A percentile compares a stretch with the other conserved stretches of the same genome.
These are phyloP conservation scores for Cybosia mesomella DNA, from an alignment of 2,888 invertebrate genomes.

Conservation along the genomic window DNA sequence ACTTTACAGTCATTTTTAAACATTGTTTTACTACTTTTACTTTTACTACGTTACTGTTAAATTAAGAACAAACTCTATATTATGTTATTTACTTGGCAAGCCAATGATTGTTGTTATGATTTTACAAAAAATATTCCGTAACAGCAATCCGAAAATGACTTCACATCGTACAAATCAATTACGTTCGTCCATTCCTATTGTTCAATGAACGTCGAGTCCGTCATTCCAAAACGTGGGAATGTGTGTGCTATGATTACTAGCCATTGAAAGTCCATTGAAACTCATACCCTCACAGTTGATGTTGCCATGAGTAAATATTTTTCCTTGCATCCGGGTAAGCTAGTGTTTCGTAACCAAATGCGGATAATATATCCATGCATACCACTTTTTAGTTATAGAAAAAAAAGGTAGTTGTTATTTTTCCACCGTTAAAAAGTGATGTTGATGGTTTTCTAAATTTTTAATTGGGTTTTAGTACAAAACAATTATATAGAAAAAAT, in stretches of 20 bases:
- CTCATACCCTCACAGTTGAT: slow-evolving; percentile 15
- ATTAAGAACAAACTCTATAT: neutral
- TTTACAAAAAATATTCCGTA: neutral
- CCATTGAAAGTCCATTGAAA: slow-evolving; percentile 41
- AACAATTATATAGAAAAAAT: neutral
- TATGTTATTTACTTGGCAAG: neutral
- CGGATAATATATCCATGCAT: neutral
- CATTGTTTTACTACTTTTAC: neutral
- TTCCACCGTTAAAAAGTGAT: no score
- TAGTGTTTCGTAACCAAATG: neutral
- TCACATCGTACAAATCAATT: slow-evolving; percentile 42
- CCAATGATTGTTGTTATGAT: neutral
- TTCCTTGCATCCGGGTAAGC: neutral
- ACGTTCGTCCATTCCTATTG: slow-evolving; percentile 41
- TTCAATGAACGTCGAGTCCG: slow-evolving; percentile 35
- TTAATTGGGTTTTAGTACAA: neutral
- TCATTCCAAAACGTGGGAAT: slow-evolving; percentile 50
- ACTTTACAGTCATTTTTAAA: no score
- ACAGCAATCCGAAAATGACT: slow-evolving; percentile 12
- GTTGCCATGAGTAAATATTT: slow-evolving; percentile 10
- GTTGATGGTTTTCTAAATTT: neutral
- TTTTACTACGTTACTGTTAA: neutral
- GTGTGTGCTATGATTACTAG: slow-evolving; percentile 47
- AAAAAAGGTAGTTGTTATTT: no score
- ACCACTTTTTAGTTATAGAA: neutral